Base-by-base conservation (phyloP, 2,113 vertebrate species). In the Gavia stellata region DNA sequence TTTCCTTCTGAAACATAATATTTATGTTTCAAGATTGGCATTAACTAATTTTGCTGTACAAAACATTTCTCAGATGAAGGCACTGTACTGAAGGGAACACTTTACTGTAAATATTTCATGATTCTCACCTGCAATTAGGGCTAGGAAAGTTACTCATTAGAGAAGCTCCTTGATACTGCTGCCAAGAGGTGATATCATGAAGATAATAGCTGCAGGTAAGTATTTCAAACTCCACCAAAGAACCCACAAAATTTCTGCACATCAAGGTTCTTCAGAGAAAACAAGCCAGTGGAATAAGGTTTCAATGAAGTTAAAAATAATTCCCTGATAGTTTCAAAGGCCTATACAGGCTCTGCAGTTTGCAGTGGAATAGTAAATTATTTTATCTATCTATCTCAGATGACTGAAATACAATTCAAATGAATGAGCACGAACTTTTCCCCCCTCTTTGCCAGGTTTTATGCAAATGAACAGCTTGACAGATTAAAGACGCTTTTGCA, bases 261-360 rank as follows among this genome's bases (percentile, higher is more conserved):
- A 86, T 95, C 53, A 80, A 92, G 88, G 75, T 55, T 93, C 90
- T 88, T 86, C 74, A 90, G 40, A 88, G 71, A 94, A 94, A 92
- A 86, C 52, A 81, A 78, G 61, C 73, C 61, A 49, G 17, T 50
- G 49, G 34, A 94, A 67, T 87, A 91, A 40, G 53, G 50, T 86
- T 96, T 90, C 94, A 94, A 56, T 93, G 82, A 89, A 93, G 85
- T 81, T 86, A 96, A 96, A 97, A 95, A 95, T 96, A 94, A 95
- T 93, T 94, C 63, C 59, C 50, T 92, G 92, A 72, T 88, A 92
- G 23, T 88, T 94, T 92, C 82, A 92, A 94, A 88, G 86, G 88
- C 55, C 85, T 92, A 5, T 70, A 53, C 67, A 23, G 44, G 90
- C 56, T 88, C 56, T 59, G 45, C 38, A 66, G n/a, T 95, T 95